phyloP scores from a whole-genome alignment of 1,140 invertebrate species.

The Drosophila aff. region DNA sequence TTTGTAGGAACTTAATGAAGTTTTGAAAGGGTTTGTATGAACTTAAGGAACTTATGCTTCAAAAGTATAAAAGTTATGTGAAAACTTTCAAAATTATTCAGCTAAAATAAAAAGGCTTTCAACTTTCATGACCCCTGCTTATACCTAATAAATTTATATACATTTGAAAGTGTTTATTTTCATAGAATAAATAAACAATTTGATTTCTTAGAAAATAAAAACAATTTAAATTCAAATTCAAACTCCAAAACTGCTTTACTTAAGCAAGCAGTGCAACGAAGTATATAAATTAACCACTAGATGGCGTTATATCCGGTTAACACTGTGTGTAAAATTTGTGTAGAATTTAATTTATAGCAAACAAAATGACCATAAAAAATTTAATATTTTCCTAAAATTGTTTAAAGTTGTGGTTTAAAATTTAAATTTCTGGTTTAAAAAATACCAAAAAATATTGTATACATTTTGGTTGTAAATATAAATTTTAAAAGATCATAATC shows the following conservation, averaged over 20 bases:
- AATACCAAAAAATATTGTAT: not conserved
- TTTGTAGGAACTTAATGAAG: too few relatives aligned
- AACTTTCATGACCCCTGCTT: too few relatives aligned
- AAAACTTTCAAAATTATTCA: too few relatives aligned
- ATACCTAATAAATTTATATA: too few relatives aligned
- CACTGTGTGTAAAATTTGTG: not conserved
- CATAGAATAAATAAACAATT: too few relatives aligned
- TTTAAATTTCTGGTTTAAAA: not conserved
- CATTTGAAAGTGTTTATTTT: not conserved
- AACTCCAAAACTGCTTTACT: not conserved
- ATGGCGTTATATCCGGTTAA: not conserved
- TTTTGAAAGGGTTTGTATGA: too few relatives aligned
- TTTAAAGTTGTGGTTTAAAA: not conserved
- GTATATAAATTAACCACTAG: not conserved
- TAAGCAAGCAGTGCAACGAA: not conserved
- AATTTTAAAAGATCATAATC: not conserved
- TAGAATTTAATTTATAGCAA: not conserved
- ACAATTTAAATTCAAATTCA: constrained; percentile 7
- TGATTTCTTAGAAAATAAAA: not conserved
- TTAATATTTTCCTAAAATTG: not conserved
- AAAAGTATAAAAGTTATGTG: not conserved
- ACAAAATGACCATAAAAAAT: not conserved
- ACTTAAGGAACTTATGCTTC: not conserved
- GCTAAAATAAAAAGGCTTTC: too few relatives aligned
- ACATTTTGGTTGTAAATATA: not conserved